Percentiles rank a stretch among this genome's conserved stretches.
Evolutionary conservation across 2,113 vertebrate genomes (phyloP).

Genomic region (Rhinolophus ferrumequinum): DNA sequence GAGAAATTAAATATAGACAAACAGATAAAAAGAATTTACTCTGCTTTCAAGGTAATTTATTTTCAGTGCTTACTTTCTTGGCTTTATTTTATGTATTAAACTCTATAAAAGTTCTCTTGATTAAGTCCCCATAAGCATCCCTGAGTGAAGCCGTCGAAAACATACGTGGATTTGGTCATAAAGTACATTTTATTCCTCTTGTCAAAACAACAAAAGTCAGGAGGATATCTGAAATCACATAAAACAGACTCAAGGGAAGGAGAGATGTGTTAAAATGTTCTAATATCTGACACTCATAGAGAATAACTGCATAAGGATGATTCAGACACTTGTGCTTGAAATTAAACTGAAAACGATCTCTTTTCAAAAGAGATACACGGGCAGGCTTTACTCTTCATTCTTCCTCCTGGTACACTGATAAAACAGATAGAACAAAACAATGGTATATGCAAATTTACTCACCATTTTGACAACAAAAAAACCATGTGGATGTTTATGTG

Average conservation of each 20-base stretch:
- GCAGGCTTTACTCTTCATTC: slow-evolving; percentile 58
- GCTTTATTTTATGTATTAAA: slow-evolving; percentile 75
- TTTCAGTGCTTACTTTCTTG: slow-evolving; percentile 51
- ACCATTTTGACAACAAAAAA: slow-evolving; percentile 40
- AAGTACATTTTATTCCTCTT: slow-evolving; percentile 75
- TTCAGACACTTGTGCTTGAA: slow-evolving; percentile 74
- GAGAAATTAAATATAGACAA: slow-evolving; percentile 78
- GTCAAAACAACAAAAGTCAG: slow-evolving; percentile 66
- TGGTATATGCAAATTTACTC: slow-evolving; percentile 31
- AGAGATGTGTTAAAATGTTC: slow-evolving; percentile 41
- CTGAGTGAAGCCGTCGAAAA: slow-evolving; percentile 66
- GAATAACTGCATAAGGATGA: slow-evolving; percentile 69
- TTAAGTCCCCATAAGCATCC: slow-evolving; percentile 69
- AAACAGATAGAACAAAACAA: slow-evolving; percentile 45
- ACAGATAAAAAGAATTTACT: slow-evolving; percentile 72
- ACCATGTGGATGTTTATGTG: background rate
- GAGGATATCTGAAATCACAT: slow-evolving; percentile 68
- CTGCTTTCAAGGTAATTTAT: slow-evolving; percentile 78
- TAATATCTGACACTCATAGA: slow-evolving; percentile 65
- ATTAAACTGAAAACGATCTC: slow-evolving; percentile 77
- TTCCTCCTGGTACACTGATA: slow-evolving; percentile 15
- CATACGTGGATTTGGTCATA: slow-evolving; percentile 71
- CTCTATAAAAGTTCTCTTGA: slow-evolving; percentile 61
- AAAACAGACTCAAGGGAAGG: slow-evolving; percentile 60
- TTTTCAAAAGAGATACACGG: slow-evolving; percentile 50